Base-by-base conservation (phyloP, 2,797 vertebrate species). In the Cyclopterus lumpus region DNA sequence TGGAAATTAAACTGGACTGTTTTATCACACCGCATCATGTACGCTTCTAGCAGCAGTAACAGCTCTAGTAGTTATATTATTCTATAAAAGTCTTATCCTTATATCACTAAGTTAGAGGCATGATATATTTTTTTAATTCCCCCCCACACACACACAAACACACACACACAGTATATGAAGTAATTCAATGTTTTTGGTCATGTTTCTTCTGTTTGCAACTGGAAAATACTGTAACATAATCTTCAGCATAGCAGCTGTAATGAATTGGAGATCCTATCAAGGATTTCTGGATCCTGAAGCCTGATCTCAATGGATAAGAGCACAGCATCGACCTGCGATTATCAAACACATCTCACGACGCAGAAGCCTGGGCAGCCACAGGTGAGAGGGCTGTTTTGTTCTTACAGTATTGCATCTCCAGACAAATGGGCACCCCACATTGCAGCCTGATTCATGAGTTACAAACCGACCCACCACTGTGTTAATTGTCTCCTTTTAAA, bases 401-500 rank as follows among this genome's bases (percentile, higher is more conserved):
- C 64, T 72, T 65, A 73, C 61, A 64, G 67, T 55, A 38, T 49
- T 66, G 64, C 59, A 67, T 59, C 73, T 70, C n/a, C 70, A 70
- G 51, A 79, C 6, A 32, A 79, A 69, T n/a, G 77, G 58, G 26
- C 61, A 1, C 15, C 42, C 54, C 53, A 57, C 60, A 67, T 8
- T 73, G 77, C 67, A 40, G 64, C n/a, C 57, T 26, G 62, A 76
- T 67, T 83, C 55, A 67, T 53, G n/a, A 84, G 84, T 86, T 86
- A 89, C 84, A 78, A 88, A 74, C 0, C 10, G 16, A 36, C 49
- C 77, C 73, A 78, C 77, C 26, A 28, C 24, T 82, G 86, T 91
- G 81, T 73, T 89, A 90, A 91, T 88, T 84, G 75, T 76, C 85
- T 89, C 81, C 81, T 91, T 89, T 82, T 82, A 75, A 82, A 86